These are phyloP conservation scores for Epinotia nisella DNA, from an alignment of 2,888 invertebrate genomes.

Conservation along the genomic window DNA sequence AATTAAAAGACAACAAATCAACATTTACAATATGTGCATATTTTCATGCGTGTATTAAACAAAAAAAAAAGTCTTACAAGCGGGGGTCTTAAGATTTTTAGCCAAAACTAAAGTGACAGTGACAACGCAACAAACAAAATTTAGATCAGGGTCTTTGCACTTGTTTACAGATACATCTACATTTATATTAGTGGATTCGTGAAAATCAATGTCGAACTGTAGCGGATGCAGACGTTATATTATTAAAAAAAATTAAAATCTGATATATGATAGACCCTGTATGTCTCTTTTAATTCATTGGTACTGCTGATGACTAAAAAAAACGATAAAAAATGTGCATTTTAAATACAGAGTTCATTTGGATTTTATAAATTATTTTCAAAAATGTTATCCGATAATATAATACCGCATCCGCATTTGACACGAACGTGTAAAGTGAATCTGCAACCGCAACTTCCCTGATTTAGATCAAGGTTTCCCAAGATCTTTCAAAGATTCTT, in stretches of 20 bases:
- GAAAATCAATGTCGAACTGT: too few species aligned
- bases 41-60: conserved; percentile 20
- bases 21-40: conserved; percentile 27
- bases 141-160: neutral
- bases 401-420: too few species aligned
- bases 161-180: neutral
- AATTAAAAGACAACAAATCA: conserved; percentile 11
- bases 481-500: neutral
- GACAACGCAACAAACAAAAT: conserved; percentile 8
- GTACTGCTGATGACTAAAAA: too few species aligned
- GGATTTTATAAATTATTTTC: too few species aligned
- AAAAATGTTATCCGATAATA: too few species aligned
- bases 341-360: too few species aligned
- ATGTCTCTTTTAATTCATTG: too few species aligned
- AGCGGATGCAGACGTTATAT: too few species aligned
- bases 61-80: conserved; percentile 20
- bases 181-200: neutral
- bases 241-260: too few species aligned
- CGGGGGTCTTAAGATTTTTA: conserved; percentile 13
- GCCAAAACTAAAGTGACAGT: neutral
- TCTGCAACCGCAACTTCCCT: neutral
- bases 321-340: too few species aligned
- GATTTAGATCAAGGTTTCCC: neutral
- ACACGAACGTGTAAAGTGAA: neutral
- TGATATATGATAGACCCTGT: too few species aligned